Evolutionary conservation across 53 echinoderm and acorn worm species (phyloP).

Genomic region (Temnopleurus reevesii): DNA sequence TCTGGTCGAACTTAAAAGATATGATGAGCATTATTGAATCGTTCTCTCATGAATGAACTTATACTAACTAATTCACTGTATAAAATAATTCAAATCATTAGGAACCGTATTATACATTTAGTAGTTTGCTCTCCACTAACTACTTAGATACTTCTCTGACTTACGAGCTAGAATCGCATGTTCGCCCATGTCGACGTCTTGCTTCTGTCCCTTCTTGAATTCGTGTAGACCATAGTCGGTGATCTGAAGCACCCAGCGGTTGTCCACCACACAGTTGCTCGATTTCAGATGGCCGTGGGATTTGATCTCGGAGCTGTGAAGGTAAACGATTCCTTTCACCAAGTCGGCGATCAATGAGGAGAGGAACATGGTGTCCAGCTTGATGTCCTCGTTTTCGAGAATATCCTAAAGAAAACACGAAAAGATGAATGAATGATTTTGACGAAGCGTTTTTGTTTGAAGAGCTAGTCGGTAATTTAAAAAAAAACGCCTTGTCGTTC

Average conservation of each 20-base stretch:
- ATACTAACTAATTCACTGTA: no score
- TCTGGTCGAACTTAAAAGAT: no score
- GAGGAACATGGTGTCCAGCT: conserved; percentile 94
- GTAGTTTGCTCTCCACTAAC: no score
- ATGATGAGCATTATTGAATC: no score
- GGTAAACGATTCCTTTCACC: conserved; percentile 90
- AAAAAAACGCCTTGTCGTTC: no score
- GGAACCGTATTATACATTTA: no score
- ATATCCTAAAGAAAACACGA: conserved; percentile 81
- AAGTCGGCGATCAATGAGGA: conserved; percentile 96
- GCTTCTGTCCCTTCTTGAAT: conserved; percentile 82
- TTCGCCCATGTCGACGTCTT: conserved; percentile 78
- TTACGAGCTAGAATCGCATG: conserved; percentile 75
- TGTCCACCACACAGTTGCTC: conserved; percentile 97
- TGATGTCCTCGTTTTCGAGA: conserved; percentile 96
- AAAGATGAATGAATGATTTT: neutral
- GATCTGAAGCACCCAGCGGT: conserved; percentile 96
- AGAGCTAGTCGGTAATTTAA: no score
- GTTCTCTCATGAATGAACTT: no score
- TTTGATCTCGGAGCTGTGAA: conserved; percentile 85
- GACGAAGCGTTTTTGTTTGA: no score
- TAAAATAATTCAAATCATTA: no score
- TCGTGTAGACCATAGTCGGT: conserved; percentile 95
- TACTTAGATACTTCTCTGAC: no score
- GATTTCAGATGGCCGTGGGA: conserved; percentile 96